Conservation (phyloP, 2,797 vertebrate species). For the Peromyscus melanophrys region DNA sequence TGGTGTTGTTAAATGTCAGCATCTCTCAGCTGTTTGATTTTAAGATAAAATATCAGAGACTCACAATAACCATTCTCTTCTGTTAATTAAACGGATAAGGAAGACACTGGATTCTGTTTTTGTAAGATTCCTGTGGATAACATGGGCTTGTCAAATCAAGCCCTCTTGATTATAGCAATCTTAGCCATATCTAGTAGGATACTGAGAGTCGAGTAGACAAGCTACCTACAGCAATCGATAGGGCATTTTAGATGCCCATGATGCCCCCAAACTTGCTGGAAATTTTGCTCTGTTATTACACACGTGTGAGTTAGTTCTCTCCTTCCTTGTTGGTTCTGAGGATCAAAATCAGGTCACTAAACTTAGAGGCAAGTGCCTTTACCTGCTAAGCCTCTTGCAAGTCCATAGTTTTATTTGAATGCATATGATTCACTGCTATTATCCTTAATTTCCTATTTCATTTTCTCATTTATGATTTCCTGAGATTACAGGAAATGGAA, state of each 20-base stretch:
- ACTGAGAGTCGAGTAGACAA: not conserved
- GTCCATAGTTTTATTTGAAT: constrained; percentile 21
- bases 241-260: not conserved
- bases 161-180: not conserved
- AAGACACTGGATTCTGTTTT: not conserved
- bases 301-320: not conserved
- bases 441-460: not conserved
- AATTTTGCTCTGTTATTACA: not conserved
- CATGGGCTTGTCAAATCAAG: not conserved
- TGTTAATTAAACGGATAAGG: not conserved
- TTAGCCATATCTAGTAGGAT: not conserved
- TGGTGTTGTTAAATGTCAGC: not conserved
- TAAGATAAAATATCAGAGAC: not conserved
- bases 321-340: not conserved
- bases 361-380: not conserved
- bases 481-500: not conserved
- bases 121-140: not conserved
- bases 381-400: not conserved
- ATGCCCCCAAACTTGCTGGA: not conserved
- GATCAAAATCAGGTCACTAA: not conserved
- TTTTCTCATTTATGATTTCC: not conserved
- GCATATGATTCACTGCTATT: not conserved
- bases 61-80: not conserved
- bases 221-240: not conserved
- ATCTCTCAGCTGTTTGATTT: not conserved